Percentiles rank a stretch among this genome's conserved stretches.
phyloP scores from a whole-genome alignment of 1,140 invertebrate genomes.

The honey bee (Apis mellifera) region DNA sequence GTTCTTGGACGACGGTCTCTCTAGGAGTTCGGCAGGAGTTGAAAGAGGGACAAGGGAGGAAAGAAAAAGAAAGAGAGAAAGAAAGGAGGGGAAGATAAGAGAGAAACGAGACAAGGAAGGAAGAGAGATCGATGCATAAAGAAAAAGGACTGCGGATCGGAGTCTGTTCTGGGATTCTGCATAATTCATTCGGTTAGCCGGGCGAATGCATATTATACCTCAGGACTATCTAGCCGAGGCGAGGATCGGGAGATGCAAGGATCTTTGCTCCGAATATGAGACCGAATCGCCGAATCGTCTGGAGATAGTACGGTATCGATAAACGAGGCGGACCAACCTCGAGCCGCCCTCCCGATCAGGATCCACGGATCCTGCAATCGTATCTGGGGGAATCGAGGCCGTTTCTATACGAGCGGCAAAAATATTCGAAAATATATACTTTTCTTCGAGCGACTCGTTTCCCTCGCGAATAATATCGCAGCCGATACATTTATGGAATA shows the following conservation, averaged over 20 bases:
- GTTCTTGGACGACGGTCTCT: slow-evolving; percentile 45
- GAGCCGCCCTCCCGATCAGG: slow-evolving; percentile 40
- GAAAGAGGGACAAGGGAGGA: background rate
- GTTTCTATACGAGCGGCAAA: background rate
- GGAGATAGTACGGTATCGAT: slow-evolving; percentile 65
- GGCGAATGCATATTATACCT: slow-evolving; percentile 67
- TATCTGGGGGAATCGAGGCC: slow-evolving; percentile 20
- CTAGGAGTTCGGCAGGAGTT: slow-evolving; percentile 70
- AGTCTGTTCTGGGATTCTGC: slow-evolving; percentile 62
- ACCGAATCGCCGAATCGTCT: slow-evolving; percentile 67
- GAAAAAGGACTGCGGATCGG: slow-evolving; percentile 57
- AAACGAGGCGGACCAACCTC: slow-evolving; percentile 37
- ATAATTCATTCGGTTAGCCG: slow-evolving; percentile 69
- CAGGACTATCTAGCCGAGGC: slow-evolving; percentile 64
- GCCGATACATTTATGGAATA: too few relatives aligned
- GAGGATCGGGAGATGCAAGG: slow-evolving; percentile 61
- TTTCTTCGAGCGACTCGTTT: too few relatives aligned
- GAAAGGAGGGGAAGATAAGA: background rate
- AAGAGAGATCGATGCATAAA: slow-evolving; percentile 70
- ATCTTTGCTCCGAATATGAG: slow-evolving; percentile 68
- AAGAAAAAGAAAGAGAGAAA: background rate
- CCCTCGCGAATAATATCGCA: too few relatives aligned
- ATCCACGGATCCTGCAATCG: slow-evolving; percentile 51
- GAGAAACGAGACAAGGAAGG: slow-evolving; percentile 27
- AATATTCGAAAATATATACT: too few relatives aligned